These are phyloP conservation scores for Carcinoscorpius rotundicauda DNA, from an alignment of 1,140 invertebrate species.

Conservation along the genomic window DNA sequence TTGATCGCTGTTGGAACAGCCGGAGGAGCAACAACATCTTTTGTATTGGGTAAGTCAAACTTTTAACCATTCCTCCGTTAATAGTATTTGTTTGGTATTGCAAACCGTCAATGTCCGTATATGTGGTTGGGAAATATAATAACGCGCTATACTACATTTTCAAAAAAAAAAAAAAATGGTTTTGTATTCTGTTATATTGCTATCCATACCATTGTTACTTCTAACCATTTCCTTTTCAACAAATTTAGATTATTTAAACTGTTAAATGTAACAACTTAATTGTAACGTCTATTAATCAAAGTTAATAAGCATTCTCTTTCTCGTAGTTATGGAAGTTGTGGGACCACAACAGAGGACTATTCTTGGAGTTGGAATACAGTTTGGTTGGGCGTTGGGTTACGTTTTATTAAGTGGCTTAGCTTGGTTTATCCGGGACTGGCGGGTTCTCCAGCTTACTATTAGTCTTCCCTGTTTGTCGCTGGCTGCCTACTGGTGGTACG, in stretches of 20 bases:
- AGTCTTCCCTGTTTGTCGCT: conserved; percentile 59
- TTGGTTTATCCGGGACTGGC: conserved; percentile 60
- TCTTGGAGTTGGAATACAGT: conserved; percentile 60
- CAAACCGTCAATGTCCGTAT: not conserved
- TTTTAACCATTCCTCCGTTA: not conserved
- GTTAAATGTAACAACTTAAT: conserved; percentile 6
- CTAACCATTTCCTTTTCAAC: not conserved
- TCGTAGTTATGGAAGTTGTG: conserved; percentile 67
- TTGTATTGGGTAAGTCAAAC: conserved; percentile 15
- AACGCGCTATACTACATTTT: not conserved
- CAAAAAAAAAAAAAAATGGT: not conserved
- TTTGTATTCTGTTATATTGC: not conserved
- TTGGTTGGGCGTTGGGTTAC: conserved; percentile 61
- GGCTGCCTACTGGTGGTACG: conserved; percentile 62
- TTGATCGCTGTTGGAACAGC: conserved; percentile 18
- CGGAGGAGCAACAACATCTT: conserved; percentile 15
- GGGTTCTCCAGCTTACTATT: conserved; percentile 54
- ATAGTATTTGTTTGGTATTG: conserved; percentile 3
- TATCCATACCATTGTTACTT: not conserved
- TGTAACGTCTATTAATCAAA: not conserved
- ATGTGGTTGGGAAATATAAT: not conserved
- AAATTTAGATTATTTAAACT: conserved; percentile 1
- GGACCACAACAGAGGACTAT: conserved; percentile 56
- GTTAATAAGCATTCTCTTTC: conserved; percentile 5
- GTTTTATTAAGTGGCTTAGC: conserved; percentile 56